Evolutionary conservation across 2,888 invertebrate species (phyloP), one percentile per base, ranked within the genome.

Genomic region (Standfussiana lucernea): DNA sequence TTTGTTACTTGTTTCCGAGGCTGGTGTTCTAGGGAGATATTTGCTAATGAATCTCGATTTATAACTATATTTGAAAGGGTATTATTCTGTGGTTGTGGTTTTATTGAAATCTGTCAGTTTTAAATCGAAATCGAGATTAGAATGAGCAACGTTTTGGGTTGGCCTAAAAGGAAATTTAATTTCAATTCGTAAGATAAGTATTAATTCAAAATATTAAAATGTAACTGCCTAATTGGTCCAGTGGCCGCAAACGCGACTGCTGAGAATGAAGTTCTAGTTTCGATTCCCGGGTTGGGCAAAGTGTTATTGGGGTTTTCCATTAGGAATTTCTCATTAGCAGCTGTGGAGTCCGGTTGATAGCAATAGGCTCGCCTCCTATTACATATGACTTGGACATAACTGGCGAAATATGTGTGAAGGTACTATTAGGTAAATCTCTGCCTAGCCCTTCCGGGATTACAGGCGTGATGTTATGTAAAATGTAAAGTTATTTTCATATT

Each of bases 61-160:
- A 21, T 42, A 47, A 56, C 7, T 37, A 15, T 53, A 45, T 45
- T 77, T 65, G 0, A 15, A 8, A 28, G 1, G 42, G 37, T 18
- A 56, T 65, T 77, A 11, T 28, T 62, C 4, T 75, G 21, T 28
- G 15, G n/a, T 56, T 32, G 7, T 35, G 32, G 59, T 61, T 61
- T 61, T n/a, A 18, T 47, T 61, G 24, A 50, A 40, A 21, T 18
- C n/a, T 11, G 15, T 1, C 2, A 18, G 35, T 64, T 35, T 76
- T 24, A 13, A 35, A 77, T 64, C 0, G 8, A 13, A 35, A 77
- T 64, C 0, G 8, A 21, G 21, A n/a, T 50, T 35, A 40, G 10
- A 47, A 10, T 21, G 7, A 32, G 11, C 1, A 11, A 37, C 4
- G 13, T 62, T 61, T 50, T 21, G 10, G 11, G 11, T 28, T 69